phyloP scores from a whole-genome alignment of 2,888 invertebrate genomes.

The Thyatira batis region DNA sequence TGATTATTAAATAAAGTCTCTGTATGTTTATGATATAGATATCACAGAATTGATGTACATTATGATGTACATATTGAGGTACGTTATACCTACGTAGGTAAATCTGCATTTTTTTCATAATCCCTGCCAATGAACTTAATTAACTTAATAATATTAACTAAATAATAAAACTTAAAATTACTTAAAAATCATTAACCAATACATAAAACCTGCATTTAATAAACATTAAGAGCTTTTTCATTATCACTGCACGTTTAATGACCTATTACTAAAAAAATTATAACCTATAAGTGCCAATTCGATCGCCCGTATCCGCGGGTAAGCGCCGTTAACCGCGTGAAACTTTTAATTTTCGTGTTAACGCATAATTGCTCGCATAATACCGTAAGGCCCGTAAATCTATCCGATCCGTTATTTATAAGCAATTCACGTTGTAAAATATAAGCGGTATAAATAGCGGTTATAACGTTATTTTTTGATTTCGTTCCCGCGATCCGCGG shows the following conservation, averaged over 20 bases:
- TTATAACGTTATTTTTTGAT: slow-evolving; percentile 2
- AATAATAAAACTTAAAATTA: too few species aligned
- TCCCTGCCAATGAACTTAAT: too few species aligned
- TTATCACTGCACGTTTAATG: too few species aligned
- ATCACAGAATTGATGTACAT: too few species aligned
- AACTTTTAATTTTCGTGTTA: slow-evolving; percentile 47
- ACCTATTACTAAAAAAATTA: not conserved
- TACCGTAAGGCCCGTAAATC: slow-evolving; percentile 40
- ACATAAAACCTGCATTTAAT: not conserved
- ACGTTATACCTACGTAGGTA: too few species aligned
- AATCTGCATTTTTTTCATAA: too few species aligned
- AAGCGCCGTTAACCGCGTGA: slow-evolving; percentile 8
- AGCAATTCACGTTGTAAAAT: slow-evolving; percentile 22
- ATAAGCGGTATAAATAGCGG: slow-evolving; percentile 19
- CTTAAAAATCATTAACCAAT: not conserved
- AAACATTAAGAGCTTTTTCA: too few species aligned
- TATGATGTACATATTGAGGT: too few species aligned
- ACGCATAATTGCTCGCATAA: slow-evolving; percentile 43
- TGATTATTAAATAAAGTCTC: too few species aligned
- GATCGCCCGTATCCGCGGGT: slow-evolving; percentile 4
- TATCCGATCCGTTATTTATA: slow-evolving; percentile 44
- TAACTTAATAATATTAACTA: too few species aligned
- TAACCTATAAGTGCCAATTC: not conserved
- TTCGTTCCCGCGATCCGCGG: not conserved
- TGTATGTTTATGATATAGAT: too few species aligned